These are phyloP conservation scores for Macrostomum cliftonense DNA, from an alignment of 2,888 invertebrate species.

Conservation along the genomic window DNA sequence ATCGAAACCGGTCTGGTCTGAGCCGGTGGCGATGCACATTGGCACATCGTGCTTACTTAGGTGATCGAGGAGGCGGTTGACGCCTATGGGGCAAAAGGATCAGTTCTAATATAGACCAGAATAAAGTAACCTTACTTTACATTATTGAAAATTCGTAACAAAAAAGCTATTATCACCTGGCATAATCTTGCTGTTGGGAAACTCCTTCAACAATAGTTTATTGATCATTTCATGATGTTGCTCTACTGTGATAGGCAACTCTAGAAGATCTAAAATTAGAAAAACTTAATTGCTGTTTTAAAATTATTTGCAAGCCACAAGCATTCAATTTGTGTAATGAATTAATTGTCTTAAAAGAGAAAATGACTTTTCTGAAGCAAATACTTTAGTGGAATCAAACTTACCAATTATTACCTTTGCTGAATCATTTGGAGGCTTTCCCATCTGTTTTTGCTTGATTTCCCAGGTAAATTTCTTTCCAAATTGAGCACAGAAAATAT, in stretches of 20 bases:
- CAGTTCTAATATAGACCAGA: not conserved
- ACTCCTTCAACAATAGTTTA: too few species aligned
- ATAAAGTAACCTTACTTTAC: too few species aligned
- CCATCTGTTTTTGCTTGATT: not conserved
- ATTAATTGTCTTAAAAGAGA: too few species aligned
- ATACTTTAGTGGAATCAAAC: too few species aligned
- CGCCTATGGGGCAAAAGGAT: conserved; percentile 41
- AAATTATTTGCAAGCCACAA: too few species aligned
- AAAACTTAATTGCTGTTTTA: too few species aligned
- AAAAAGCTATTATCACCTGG: too few species aligned
- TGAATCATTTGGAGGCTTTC: not conserved
- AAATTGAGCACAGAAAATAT: conserved; percentile 1
- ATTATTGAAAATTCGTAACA: too few species aligned
- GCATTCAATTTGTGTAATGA: too few species aligned
- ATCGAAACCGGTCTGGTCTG: conserved; percentile 47
- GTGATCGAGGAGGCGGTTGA: conserved; percentile 56
- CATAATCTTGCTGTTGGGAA: too few species aligned
- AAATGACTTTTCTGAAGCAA: too few species aligned
- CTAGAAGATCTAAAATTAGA: not conserved
- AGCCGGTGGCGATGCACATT: conserved; percentile 70
- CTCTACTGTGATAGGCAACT: not conserved
- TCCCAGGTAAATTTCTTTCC: conserved; percentile 1
- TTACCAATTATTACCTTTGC: not conserved
- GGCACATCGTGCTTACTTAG: conserved; percentile 55
- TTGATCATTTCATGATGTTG: not conserved